Conservation (phyloP, 2,113 vertebrate genomes). For the Labrus mixtus region DNA sequence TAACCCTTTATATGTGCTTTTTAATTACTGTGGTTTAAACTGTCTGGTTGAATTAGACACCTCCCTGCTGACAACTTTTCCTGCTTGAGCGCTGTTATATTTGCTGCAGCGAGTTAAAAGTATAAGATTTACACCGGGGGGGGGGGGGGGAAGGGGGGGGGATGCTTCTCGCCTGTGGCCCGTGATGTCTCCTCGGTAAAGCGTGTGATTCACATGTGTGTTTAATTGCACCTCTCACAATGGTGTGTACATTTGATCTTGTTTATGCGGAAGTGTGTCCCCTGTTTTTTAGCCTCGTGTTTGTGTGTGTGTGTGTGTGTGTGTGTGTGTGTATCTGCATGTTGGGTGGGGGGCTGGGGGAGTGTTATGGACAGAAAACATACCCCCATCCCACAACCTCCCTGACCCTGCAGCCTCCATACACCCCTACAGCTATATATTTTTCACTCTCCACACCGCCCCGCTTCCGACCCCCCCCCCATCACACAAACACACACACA, state of each 20-base stretch:
- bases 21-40: conserved; percentile 44
- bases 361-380: conserved; percentile 77
- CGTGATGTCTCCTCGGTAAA: conserved; percentile 32
- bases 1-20: conserved; percentile 32
- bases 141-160: not conserved
- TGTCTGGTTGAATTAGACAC: conserved; percentile 31
- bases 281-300: conserved; percentile 23
- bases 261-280: conserved; percentile 11
- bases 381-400: conserved; percentile 74
- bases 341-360: conserved; percentile 59
- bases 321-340: conserved; percentile 34
- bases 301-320: not conserved
- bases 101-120: not conserved
- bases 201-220: conserved; percentile 29
- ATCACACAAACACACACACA: conserved; percentile 47
- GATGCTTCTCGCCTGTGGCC: conserved; percentile 26
- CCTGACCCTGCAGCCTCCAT: conserved; percentile 70
- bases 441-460: conserved; percentile 47
- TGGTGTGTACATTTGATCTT: conserved; percentile 27
- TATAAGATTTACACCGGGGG: not conserved
- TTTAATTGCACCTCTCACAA: conserved; percentile 31
- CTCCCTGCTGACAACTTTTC: conserved; percentile 7
- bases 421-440: conserved; percentile 71
- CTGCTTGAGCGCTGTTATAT: not conserved
- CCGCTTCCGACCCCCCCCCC: conserved; percentile 51